These are phyloP conservation scores for Notoglanidium macrostoma DNA, from an alignment of 2,797 vertebrate genomes.

Conservation along the genomic window DNA sequence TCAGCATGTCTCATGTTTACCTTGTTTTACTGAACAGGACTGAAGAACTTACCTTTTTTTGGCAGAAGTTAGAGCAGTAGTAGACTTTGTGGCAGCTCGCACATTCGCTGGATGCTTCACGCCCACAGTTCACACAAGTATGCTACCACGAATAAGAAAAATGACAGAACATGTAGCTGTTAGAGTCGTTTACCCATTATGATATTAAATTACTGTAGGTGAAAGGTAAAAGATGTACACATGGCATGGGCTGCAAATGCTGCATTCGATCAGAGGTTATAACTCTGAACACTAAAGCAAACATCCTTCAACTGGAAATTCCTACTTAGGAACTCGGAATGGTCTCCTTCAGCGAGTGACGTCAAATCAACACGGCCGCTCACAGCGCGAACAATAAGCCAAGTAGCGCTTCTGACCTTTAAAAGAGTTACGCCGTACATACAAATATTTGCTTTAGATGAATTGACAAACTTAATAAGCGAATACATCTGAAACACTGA, in stretches of 20 bases:
- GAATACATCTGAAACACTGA: neutral
- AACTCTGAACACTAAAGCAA: neutral
- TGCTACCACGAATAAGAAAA: constrained; percentile 75
- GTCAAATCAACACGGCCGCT: neutral
- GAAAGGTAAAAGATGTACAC: neutral
- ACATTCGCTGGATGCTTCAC: constrained; percentile 91
- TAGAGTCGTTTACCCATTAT: neutral
- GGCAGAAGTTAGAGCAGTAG: constrained; percentile 98
- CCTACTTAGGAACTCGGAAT: neutral
- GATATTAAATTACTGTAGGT: neutral
- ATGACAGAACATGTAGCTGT: neutral
- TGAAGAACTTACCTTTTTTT: constrained; percentile 83
- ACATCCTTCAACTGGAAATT: neutral
- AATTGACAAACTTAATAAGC: no score
- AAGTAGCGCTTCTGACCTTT: neutral
- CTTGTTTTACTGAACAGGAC: neutral
- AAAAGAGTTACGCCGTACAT: neutral
- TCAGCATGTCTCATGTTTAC: neutral
- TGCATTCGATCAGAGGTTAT: neutral
- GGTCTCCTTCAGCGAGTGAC: neutral
- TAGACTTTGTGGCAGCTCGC: constrained; percentile 95
- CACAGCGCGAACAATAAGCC: neutral
- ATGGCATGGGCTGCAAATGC: neutral
- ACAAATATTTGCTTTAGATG: no score
- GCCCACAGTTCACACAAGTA: constrained; percentile 93